These are phyloP conservation scores for Pristionchus exspectatus DNA, from an alignment of 2,888 invertebrate genomes.

Conservation along the genomic window DNA sequence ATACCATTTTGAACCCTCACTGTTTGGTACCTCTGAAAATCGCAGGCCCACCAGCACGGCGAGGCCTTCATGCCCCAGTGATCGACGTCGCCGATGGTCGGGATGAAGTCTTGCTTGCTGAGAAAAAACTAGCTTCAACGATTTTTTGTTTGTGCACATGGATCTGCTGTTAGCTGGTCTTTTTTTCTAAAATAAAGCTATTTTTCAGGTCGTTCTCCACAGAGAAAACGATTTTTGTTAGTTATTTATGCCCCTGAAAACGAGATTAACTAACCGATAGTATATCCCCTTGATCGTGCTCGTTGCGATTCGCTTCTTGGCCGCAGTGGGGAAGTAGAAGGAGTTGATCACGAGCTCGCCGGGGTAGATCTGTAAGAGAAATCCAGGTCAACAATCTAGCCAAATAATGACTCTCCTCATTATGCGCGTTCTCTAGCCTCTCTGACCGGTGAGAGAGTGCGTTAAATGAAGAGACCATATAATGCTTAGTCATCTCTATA, in stretches of 20 bases:
- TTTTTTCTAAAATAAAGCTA: no score
- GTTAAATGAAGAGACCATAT: no score
- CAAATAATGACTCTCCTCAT: no score
- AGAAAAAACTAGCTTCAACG: no score
- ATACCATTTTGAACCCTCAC: no score
- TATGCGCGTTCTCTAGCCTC: no score
- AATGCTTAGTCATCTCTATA: no score
- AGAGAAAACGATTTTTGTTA: not conserved
- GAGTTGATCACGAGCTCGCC: not conserved
- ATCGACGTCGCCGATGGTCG: constrained; percentile 48
- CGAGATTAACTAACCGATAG: not conserved
- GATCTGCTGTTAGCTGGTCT: not conserved
- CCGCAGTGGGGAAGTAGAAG: not conserved
- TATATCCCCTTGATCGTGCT: not conserved
- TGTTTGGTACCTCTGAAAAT: constrained; percentile 57
- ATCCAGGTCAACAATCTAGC: no score
- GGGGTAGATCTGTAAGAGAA: not conserved
- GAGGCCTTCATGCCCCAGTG: constrained; percentile 58
- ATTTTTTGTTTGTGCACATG: not conserved
- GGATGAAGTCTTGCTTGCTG: not conserved
- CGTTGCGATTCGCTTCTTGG: not conserved
- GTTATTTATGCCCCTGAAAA: not conserved
- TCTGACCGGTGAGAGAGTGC: no score
- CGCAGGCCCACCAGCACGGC: constrained; percentile 62
- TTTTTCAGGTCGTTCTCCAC: not conserved